These are phyloP conservation scores for Ciconia stormi DNA, from an alignment of 2,113 vertebrate genomes.

Conservation along the genomic window DNA sequence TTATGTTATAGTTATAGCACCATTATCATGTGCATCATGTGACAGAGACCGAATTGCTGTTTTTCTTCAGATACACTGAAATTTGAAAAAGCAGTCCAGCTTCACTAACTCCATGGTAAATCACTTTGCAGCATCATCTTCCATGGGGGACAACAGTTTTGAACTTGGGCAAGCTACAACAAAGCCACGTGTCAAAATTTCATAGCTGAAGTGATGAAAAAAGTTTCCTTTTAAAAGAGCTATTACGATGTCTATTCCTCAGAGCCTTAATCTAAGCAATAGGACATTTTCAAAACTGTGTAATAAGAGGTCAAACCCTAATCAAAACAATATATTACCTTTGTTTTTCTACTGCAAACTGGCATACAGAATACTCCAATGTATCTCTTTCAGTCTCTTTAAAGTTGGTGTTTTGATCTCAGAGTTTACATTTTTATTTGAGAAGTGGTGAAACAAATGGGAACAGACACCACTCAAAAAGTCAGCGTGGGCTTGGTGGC, in stretches of 20 bases:
- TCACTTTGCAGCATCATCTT: background rate
- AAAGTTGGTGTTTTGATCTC: background rate
- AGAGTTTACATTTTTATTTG: background rate
- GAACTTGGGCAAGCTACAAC: background rate
- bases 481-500: background rate
- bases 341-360: background rate
- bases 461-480: background rate
- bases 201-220: background rate
- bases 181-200: background rate
- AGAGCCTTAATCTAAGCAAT: background rate
- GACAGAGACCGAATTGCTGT: background rate
- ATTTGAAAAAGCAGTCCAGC: background rate
- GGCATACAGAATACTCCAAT: background rate
- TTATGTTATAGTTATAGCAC: background rate
- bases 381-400: background rate
- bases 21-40: background rate
- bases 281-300: background rate
- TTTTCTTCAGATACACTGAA: background rate
- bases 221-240: background rate
- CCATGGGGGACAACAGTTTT: background rate
- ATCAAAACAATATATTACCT: background rate
- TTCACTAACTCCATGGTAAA: background rate
- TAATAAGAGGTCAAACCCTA: background rate
- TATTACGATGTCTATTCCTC: accelerated
- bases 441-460: background rate